phyloP scores from a whole-genome alignment of 2,888 invertebrate species.

The Tetranychus piercei region DNA sequence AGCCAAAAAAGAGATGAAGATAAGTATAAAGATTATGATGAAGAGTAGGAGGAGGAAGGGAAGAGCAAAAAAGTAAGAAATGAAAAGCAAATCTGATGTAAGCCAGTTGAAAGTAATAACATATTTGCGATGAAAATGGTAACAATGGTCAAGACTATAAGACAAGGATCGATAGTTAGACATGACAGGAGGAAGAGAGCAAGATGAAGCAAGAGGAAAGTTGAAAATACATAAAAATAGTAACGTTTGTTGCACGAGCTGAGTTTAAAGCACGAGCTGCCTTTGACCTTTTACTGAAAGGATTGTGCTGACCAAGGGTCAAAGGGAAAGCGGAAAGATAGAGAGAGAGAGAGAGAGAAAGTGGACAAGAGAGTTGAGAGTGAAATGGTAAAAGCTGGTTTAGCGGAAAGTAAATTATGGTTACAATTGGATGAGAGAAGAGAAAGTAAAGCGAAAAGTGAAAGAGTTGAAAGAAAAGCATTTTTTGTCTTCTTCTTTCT shows the following conservation, averaged over 20 bases:
- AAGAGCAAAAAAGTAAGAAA: no score
- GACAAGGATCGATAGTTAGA: neutral
- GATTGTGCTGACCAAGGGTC: constrained; percentile 4
- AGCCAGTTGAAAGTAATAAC: no score
- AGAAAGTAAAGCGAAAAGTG: neutral
- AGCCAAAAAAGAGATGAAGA: neutral
- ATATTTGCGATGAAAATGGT: neutral
- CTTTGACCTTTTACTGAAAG: neutral
- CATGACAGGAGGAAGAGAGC: constrained; percentile 7
- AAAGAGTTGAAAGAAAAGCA: neutral
- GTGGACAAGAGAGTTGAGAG: neutral
- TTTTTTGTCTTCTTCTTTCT: neutral
- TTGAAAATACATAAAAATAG: neutral
- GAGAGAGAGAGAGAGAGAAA: constrained; percentile 10
- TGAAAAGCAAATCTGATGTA: no score
- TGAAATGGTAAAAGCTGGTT: neutral
- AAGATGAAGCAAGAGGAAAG: neutral
- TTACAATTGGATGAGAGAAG: neutral
- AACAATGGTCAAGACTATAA: neutral
- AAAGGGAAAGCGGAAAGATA: neutral
- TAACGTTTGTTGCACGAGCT: neutral
- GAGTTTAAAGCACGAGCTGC: neutral
- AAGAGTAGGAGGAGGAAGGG: no score
- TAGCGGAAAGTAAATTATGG: constrained; percentile 6
- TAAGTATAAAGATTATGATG: no score